Evolutionary conservation across 2,113 vertebrate genomes (phyloP).

Genomic region (Micromys minutus): DNA sequence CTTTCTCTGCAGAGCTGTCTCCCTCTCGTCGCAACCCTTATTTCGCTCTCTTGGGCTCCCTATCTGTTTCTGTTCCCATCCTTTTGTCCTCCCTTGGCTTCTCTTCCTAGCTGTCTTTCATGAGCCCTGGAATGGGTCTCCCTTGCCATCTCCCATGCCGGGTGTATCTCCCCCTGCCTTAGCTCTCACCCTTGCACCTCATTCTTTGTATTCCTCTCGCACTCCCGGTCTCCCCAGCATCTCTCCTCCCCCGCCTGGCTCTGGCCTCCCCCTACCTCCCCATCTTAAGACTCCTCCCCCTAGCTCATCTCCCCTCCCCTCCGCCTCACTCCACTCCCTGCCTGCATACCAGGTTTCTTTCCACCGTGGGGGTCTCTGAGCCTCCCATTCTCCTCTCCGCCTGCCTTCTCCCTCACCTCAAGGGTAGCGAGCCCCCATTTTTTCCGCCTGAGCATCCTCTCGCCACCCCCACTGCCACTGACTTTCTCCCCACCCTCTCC

Average conservation of each 20-base stretch:
- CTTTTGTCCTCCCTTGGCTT: not conserved
- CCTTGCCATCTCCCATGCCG: not conserved
- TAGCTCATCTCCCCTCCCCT: conserved; percentile 45
- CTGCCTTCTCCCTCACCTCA: conserved; percentile 33
- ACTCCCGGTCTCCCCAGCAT: conserved; percentile 63
- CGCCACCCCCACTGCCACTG: not conserved
- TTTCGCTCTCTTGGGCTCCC: not conserved
- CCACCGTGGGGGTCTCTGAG: conserved; percentile 62
- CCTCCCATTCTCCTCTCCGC: conserved; percentile 18
- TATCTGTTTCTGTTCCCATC: conserved; percentile 48
- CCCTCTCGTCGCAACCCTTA: not conserved
- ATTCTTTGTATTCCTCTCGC: conserved; percentile 71
- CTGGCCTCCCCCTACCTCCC: conserved; percentile 69
- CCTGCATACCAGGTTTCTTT: conserved; percentile 50
- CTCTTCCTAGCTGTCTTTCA: conserved; percentile 14
- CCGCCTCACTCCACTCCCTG: conserved; percentile 63
- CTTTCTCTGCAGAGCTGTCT: conserved; percentile 46
- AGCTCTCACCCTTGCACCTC: conserved; percentile 67
- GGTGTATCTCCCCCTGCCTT: conserved; percentile 21
- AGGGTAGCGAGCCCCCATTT: conserved; percentile 12
- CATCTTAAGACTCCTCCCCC: conserved; percentile 78
- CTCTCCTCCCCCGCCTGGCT: conserved; percentile 71
- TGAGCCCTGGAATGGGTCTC: conserved; percentile 35
- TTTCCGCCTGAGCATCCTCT: conserved; percentile 15
- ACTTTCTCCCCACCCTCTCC: conserved; percentile 48